These are phyloP conservation scores for Patella caerulea DNA, from an alignment of 2,888 invertebrate genomes.

Conservation along the genomic window DNA sequence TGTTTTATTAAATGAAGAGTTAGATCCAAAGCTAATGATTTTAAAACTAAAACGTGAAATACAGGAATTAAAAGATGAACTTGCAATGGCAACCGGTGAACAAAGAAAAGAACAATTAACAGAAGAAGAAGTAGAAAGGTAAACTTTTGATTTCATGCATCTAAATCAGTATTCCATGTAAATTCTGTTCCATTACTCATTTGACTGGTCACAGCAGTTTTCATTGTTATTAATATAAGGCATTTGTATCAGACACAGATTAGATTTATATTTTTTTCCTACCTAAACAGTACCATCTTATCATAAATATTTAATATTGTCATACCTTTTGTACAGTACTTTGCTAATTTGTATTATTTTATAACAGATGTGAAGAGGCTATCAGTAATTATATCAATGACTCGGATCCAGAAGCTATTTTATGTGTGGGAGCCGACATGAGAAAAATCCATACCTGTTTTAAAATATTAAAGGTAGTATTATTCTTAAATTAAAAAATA, in stretches of 20 bases:
- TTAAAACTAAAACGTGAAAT: constrained; percentile 67
- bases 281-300: too few relatives aligned
- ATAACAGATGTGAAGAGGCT: constrained; percentile 62
- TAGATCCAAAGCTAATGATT: constrained; percentile 71
- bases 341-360: neutral
- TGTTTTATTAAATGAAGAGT: constrained; percentile 70
- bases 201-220: too few relatives aligned
- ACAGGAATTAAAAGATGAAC: constrained; percentile 66
- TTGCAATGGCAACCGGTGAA: constrained; percentile 68
- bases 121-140: constrained; percentile 66
- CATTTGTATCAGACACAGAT: too few relatives aligned
- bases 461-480: constrained; percentile 62
- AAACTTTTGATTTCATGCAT: neutral
- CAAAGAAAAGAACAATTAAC: constrained; percentile 65
- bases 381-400: constrained; percentile 64
- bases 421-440: constrained; percentile 68
- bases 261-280: too few relatives aligned
- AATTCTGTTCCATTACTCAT: too few relatives aligned
- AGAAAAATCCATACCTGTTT: constrained; percentile 69
- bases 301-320: too few relatives aligned
- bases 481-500: too few relatives aligned
- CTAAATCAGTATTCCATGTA: too few relatives aligned
- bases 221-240: too few relatives aligned
- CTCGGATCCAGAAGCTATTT: constrained; percentile 61
- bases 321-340: too few relatives aligned